Base-by-base conservation (phyloP, 1,140 invertebrate genomes). In the Drosophila albomicans region DNA sequence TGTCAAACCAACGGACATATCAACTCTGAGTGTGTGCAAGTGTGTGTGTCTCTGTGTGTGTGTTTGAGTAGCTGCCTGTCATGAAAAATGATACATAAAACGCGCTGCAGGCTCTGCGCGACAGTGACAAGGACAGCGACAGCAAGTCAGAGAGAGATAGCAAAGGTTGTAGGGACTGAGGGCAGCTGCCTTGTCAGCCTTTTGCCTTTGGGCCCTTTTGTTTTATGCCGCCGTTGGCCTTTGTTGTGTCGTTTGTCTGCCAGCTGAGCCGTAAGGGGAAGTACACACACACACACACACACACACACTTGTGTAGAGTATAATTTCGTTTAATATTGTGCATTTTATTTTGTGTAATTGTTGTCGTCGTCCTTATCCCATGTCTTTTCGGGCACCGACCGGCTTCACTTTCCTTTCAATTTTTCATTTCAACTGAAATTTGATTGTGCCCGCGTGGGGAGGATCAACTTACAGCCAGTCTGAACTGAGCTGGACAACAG, bases 271-370 rank as follows among this genome's bases (percentile, higher is more conserved):
- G 25, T 11, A 48, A 74, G 65, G 65, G 71, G 71, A 68, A 74
- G 64, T 38, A 35, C 8, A 32, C 25, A 51, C 59, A 46, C 38
- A 58, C 56, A 61, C 25, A 46, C 38, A 46, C 30, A 56, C 46
- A 20, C 32, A 43, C 8, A 35, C 20, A 51, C 13, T 45, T n/a
- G 57, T 71, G 13, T 58, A 57, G 75, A 81, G 85, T 78, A 89
- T 88, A 89, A 89, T 88, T 88, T 89, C 81, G 75, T 89, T 89
- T 85, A 89, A 89, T 89, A 89, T 89, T 89, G 85, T 89, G 70
- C 85, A 89, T 85, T 89, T 89, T 81, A 84, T 86, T 89, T 89
- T 89, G 81, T 89, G 85, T 89, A 89, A 89, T 89, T 89, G 85
- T 89, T 70, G 46, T 77, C 73, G 46, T 68, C 54, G 69, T 68